Conservation (phyloP, 2,888 invertebrate species). For the Apamea anceps region DNA sequence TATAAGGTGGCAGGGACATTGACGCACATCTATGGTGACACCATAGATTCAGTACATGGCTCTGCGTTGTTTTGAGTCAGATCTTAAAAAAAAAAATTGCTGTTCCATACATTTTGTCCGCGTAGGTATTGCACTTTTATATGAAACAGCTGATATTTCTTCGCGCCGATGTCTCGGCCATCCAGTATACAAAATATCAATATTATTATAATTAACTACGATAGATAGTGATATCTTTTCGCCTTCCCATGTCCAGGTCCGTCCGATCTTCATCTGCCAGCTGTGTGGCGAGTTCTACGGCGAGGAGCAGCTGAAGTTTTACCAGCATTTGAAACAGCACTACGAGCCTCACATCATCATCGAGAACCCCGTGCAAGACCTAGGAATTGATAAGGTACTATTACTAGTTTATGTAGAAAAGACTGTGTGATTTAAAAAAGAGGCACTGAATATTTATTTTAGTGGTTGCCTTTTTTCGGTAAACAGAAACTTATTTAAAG, state of each 20-base stretch:
- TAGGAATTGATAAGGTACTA: slow-evolving; percentile 85
- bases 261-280: slow-evolving; percentile 92
- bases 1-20: too few relatives aligned
- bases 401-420: background rate
- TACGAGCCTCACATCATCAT: slow-evolving; percentile 92
- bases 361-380: slow-evolving; percentile 84
- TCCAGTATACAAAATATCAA: background rate
- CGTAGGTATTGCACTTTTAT: too few relatives aligned
- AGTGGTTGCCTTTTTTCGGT: background rate
- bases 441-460: background rate
- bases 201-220: background rate
- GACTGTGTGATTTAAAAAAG: background rate
- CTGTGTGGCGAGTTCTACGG: slow-evolving; percentile 94
- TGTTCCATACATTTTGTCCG: too few relatives aligned
- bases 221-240: background rate
- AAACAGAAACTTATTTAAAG: background rate
- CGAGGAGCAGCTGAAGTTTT: slow-evolving; percentile 95
- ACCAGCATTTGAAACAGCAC: slow-evolving; percentile 95
- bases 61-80: too few relatives aligned
- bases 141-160: background rate
- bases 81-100: too few relatives aligned
- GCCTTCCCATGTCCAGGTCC: slow-evolving; percentile 75
- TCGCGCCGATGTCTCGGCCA: background rate
- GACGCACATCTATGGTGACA: too few relatives aligned
- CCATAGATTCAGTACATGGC: too few relatives aligned